Evolutionary conservation across 1,140 invertebrate species (phyloP).

Genomic region (Pristionchus pacificus): DNA sequence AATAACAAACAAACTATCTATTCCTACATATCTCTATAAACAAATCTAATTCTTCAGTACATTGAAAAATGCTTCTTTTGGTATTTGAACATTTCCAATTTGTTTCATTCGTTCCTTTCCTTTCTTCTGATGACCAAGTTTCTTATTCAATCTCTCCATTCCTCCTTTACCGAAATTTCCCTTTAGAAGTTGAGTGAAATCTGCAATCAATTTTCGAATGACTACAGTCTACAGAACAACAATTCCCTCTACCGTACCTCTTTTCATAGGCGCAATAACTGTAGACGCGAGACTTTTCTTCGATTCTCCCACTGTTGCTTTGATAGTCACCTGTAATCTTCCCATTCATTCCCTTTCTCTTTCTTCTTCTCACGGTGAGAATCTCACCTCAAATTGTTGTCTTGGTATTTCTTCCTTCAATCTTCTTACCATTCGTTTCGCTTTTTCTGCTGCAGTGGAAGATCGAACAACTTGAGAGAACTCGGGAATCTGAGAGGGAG

Average conservation of each 20-base stretch:
- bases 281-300: conserved; percentile 79
- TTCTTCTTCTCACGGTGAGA: no score
- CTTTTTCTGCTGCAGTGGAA: conserved; percentile 68
- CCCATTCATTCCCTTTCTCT: conserved; percentile 71
- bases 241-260: conserved; percentile 57
- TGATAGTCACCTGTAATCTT: not conserved
- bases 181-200: conserved; percentile 63
- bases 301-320: conserved; percentile 63
- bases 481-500: conserved; percentile 71
- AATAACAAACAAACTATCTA: not conserved
- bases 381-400: conserved; percentile 75
- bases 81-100: conserved; percentile 82
- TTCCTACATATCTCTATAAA: not conserved
- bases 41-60: conserved; percentile 69
- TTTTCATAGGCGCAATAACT: conserved; percentile 80
- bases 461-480: conserved; percentile 77
- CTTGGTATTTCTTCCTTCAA: conserved; percentile 82
- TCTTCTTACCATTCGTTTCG: conserved; percentile 70
- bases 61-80: conserved; percentile 87
- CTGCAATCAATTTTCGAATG: conserved; percentile 57
- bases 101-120: conserved; percentile 87
- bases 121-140: conserved; percentile 80
- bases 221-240: not conserved
- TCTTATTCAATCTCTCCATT: conserved; percentile 82
- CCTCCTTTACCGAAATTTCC: conserved; percentile 69